Evolutionary conservation across 1,140 invertebrate species (phyloP).

Genomic region (Venturia canescens): DNA sequence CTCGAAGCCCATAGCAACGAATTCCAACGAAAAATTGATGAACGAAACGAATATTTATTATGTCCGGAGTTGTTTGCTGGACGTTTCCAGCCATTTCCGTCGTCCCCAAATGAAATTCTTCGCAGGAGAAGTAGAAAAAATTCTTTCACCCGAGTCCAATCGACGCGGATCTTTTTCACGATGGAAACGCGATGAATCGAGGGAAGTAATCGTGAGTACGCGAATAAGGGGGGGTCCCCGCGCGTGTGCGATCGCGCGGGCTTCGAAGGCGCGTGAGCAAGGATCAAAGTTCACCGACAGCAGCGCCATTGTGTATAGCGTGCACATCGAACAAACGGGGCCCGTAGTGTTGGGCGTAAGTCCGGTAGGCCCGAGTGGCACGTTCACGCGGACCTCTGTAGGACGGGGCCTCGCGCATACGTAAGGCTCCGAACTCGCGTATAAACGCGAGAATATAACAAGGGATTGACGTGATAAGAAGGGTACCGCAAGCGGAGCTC

Average conservation of each 20-base stretch:
- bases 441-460: conserved; percentile 37
- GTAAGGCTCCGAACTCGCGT: conserved; percentile 28
- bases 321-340: conserved; percentile 24
- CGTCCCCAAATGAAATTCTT: background rate
- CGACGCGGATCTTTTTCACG: background rate
- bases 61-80: too few relatives aligned
- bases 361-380: conserved; percentile 37
- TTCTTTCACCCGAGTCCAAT: background rate
- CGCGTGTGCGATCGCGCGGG: background rate
- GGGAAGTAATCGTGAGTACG: background rate
- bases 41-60: too few relatives aligned
- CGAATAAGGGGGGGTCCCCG: background rate
- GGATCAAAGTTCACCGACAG: conserved; percentile 56
- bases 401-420: conserved; percentile 31
- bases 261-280: conserved; percentile 33
- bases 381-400: conserved; percentile 24
- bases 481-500: conserved; percentile 1
- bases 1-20: too few relatives aligned
- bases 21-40: too few relatives aligned
- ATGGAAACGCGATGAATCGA: conserved; percentile 16
- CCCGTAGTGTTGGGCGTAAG: conserved; percentile 23
- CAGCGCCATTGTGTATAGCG: background rate
- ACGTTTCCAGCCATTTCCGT: too few relatives aligned
- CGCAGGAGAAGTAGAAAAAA: background rate
- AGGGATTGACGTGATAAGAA: conserved; percentile 38